A percentile compares a stretch with the other conserved stretches of the same genome.
Conservation (phyloP, 2,113 vertebrate species). For the Tyto alba region DNA sequence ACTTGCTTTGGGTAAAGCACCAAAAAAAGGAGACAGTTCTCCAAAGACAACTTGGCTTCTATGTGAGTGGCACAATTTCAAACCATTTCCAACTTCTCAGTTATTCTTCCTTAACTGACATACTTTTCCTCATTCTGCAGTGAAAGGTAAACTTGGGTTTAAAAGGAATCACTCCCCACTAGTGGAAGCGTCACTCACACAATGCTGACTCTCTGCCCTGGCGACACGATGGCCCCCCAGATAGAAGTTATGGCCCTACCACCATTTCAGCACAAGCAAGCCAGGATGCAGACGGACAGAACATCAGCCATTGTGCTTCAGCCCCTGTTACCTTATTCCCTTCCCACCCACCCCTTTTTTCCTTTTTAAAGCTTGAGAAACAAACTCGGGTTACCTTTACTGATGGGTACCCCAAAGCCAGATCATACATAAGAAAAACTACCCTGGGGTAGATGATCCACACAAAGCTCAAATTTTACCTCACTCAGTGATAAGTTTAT, state of each 20-base stretch:
- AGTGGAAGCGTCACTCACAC: not conserved
- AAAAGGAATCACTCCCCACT: not conserved
- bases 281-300: not conserved
- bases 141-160: not conserved
- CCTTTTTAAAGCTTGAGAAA: not conserved
- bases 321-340: not conserved
- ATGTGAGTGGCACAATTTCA: not conserved
- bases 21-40: not conserved
- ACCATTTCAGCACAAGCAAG: not conserved
- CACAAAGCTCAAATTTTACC: not conserved
- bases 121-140: not conserved
- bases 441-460: not conserved
- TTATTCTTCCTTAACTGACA: not conserved
- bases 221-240: not conserved
- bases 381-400: not conserved
- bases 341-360: fast-evolving
- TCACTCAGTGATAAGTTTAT: fast-evolving
- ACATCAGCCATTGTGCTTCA: not conserved
- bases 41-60: not conserved
- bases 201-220: not conserved
- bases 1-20: not conserved
- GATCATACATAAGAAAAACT: not conserved
- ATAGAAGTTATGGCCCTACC: fast-evolving
- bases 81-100: not conserved
- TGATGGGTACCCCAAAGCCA: not conserved